Conservation (phyloP, 1,140 invertebrate genomes). For the Tribolium madens region DNA sequence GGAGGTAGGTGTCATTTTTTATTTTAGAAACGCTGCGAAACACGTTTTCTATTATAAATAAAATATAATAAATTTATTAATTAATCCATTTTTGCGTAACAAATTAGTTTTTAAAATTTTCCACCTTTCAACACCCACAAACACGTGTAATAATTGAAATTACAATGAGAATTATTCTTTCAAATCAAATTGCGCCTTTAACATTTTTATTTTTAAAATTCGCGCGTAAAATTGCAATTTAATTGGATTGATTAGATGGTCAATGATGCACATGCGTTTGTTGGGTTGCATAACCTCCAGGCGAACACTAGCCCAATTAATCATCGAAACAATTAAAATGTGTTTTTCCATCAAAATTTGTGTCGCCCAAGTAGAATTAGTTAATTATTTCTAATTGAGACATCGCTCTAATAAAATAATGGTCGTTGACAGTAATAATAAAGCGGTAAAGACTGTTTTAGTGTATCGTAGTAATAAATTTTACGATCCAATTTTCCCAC, state of each 20-base stretch:
- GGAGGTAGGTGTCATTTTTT: slow-evolving; percentile 55
- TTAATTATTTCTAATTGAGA: too few relatives aligned
- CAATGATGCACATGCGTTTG: not conserved
- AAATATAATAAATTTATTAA: too few relatives aligned
- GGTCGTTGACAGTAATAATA: slow-evolving; percentile 12
- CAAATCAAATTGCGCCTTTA: not conserved
- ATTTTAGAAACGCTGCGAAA: slow-evolving; percentile 2
- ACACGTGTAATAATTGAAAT: not conserved
- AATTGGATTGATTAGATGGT: not conserved
- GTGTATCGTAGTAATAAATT: slow-evolving; percentile 30
- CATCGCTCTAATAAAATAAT: slow-evolving; percentile 19
- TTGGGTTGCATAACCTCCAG: not conserved
- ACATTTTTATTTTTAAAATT: not conserved
- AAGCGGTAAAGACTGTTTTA: slow-evolving; percentile 22
- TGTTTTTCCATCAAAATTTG: too few relatives aligned
- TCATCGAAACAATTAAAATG: too few relatives aligned
- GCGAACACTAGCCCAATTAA: not conserved
- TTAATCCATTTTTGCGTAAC: slow-evolving; percentile 9
- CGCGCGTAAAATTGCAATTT: not conserved
- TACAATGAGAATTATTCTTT: not conserved
- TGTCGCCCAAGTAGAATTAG: too few relatives aligned
- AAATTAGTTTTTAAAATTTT: not conserved
- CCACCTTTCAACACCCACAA: not conserved
- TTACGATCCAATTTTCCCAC: slow-evolving; percentile 21
- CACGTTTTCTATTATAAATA: slow-evolving; percentile 1